Evolutionary conservation across 2,797 vertebrate genomes (phyloP).

Genomic region (Agapornis canus): DNA sequence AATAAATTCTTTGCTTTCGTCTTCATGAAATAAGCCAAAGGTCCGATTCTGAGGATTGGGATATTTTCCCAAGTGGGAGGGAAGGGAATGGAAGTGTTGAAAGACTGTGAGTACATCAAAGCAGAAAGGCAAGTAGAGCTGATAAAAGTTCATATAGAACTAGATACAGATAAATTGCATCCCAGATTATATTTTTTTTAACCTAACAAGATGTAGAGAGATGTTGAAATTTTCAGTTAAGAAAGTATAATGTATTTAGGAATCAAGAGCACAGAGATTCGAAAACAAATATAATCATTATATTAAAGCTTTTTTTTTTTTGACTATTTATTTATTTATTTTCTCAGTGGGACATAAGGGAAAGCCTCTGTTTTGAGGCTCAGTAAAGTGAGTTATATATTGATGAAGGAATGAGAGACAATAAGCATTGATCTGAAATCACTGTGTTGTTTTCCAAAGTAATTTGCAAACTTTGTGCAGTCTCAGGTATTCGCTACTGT

Average conservation of each 20-base stretch:
- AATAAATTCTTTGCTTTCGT: slow-evolving; percentile 71
- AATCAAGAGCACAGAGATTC: neutral
- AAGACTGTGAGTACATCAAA: slow-evolving; percentile 66
- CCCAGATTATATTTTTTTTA: neutral
- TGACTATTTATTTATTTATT: neutral
- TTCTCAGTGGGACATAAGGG: neutral
- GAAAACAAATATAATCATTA: neutral
- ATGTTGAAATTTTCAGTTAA: slow-evolving; percentile 20
- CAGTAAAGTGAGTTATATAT: neutral
- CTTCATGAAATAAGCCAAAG: slow-evolving; percentile 66
- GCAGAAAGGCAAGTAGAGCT: slow-evolving; percentile 61
- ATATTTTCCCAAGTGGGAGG: slow-evolving; percentile 66
- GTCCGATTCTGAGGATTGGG: slow-evolving; percentile 59
- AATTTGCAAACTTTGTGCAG: neutral
- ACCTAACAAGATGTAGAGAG: neutral
- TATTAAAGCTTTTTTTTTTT: neutral
- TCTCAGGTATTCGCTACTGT: neutral
- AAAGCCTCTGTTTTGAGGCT: neutral
- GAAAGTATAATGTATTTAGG: neutral
- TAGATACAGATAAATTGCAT: slow-evolving; percentile 41
- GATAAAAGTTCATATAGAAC: slow-evolving; percentile 65
- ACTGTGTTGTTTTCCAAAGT: neutral
- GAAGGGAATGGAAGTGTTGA: slow-evolving; percentile 60
- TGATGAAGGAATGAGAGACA: neutral
- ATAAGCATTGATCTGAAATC: neutral